A percentile compares a stretch with the other conserved stretches of the same genome.
Evolutionary conservation across 2,888 invertebrate species (phyloP).

Genomic region (Drosophila merina): DNA sequence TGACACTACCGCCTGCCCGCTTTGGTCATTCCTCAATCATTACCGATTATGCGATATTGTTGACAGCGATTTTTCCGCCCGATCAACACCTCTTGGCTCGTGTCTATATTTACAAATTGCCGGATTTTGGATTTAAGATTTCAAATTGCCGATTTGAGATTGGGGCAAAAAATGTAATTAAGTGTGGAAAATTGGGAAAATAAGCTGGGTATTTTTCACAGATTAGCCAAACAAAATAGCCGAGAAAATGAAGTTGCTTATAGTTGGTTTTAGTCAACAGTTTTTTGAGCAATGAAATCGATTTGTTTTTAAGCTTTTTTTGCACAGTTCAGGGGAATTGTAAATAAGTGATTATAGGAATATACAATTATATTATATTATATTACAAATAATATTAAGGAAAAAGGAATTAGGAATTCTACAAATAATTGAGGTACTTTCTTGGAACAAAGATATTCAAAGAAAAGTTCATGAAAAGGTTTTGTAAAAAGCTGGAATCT

Average conservation of each 20-base stretch:
- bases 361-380: too few species aligned
- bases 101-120: constrained; percentile 1
- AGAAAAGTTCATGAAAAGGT: too few species aligned
- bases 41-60: constrained; percentile 12
- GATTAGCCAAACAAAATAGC: not conserved
- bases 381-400: too few species aligned
- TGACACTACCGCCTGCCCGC: not conserved
- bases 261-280: not conserved
- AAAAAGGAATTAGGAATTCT: too few species aligned
- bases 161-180: not conserved
- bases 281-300: not conserved
- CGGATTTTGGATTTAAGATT: not conserved
- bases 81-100: constrained; percentile 20
- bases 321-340: not conserved
- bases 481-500: too few species aligned
- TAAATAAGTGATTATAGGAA: not conserved
- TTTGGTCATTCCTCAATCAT: constrained; percentile 3
- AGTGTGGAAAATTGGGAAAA: not conserved
- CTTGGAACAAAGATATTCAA: too few species aligned
- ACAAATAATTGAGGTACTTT: too few species aligned
- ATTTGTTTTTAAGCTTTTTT: not conserved
- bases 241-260: not conserved
- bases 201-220: not conserved
- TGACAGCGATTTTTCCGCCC: constrained; percentile 41
- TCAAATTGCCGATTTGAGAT: not conserved